Evolutionary conservation across 2,888 invertebrate genomes (phyloP).

Genomic region (Stegophylla sp.): DNA sequence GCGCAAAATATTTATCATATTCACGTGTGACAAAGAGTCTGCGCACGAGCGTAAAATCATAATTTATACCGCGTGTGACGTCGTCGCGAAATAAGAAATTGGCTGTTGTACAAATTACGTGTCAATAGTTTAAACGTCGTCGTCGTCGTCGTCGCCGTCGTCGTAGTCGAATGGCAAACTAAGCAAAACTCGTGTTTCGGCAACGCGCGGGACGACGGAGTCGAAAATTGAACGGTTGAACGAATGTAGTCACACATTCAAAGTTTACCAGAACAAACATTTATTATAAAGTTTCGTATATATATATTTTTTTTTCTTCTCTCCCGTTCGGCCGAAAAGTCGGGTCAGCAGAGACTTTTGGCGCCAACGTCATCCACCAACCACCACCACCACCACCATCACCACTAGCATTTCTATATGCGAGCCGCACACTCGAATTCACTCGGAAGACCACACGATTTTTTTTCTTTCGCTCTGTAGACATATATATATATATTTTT

Average conservation of each 20-base stretch:
- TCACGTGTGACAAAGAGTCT: no score
- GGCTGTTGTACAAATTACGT: slow-evolving; percentile 27
- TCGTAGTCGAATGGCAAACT: background rate
- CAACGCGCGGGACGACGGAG: background rate
- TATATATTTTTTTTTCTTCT: slow-evolving; percentile 16
- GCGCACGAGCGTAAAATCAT: no score
- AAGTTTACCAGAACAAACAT: slow-evolving; percentile 59
- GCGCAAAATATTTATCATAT: no score
- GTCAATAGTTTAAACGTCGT: slow-evolving; percentile 34
- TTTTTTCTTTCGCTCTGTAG: slow-evolving; percentile 10
- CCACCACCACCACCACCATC: no score
- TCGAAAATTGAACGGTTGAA: slow-evolving; percentile 49
- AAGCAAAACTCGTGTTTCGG: slow-evolving; percentile 4
- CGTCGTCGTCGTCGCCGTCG: slow-evolving; percentile 7
- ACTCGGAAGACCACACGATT: slow-evolving; percentile 20
- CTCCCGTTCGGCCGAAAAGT: slow-evolving; percentile 37
- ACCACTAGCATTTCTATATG: no score
- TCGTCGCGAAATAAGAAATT: slow-evolving; percentile 24
- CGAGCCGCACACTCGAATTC: slow-evolving; percentile 46
- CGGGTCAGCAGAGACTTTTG: slow-evolving; percentile 57
- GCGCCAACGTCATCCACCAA: slow-evolving; percentile 44
- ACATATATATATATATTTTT: slow-evolving; percentile 6
- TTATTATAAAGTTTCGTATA: slow-evolving; percentile 54
- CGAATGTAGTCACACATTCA: slow-evolving; percentile 52
- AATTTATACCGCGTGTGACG: no score